Evolutionary conservation across 1,140 invertebrate genomes (phyloP), one percentile per base, ranked within the genome.

Genomic region (Nasonia vitripennis): DNA sequence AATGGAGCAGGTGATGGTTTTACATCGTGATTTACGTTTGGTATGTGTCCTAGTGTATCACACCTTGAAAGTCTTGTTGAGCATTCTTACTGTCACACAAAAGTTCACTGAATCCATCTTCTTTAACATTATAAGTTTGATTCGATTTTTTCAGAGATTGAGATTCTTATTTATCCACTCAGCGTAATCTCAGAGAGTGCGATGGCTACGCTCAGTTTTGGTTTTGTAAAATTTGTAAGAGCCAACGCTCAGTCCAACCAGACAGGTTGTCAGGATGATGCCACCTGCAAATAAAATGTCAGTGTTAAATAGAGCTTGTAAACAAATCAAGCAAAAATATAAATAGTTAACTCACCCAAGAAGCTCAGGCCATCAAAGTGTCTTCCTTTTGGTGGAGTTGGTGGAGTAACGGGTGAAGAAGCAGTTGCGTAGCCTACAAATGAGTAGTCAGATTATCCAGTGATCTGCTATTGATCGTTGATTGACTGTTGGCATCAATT

Each of bases 141-240:
- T 48, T 67, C n/a, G 68, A 70, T 14, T 27, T 27, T 45, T 78
- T 1, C n/a, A 23, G 71, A 27, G 27, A 27, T 27, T 27, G 27
- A 27, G 27, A 27, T 27, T 78, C n/a, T 51, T 70, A 1, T 62
- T 27, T 23, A 74, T 27, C 27, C 27, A 27, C 27, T 74, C 17
- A 79, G 81, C 77, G 41, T 83, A 86, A 9, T 86, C 80, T 94
- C 94, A 95, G 86, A 95, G 91, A 9, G 94, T 95, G 87, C 94
- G 94, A 88, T 95, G 95, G 86, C 94, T 94, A 51, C 92, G 87
- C 86, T 95, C 94, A 20, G 91, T 93, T 41, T 93, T 89, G 17
- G 93, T 92, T 88, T 93, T 92, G 89, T 95, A 95, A 87, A 95
- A 95, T 88, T 95, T 95, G 90, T 92, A 94, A 7, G 93, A 93